phyloP scores from a whole-genome alignment of 2,888 invertebrate species.

The Leucophora obtusa region DNA sequence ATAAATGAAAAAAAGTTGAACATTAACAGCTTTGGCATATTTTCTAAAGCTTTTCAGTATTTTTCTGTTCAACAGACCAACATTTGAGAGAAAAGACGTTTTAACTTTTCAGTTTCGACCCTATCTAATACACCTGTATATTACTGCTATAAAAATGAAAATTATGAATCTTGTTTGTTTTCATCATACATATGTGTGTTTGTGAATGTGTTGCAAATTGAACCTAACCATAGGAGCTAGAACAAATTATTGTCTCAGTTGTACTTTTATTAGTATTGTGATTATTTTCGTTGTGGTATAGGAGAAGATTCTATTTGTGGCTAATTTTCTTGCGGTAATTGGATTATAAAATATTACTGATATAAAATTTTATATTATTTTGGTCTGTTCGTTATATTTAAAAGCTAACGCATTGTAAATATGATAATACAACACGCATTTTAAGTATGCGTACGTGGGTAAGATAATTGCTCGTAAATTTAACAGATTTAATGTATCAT shows the following conservation, averaged over 20 bases:
- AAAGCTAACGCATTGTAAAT: background rate
- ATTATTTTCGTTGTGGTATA: slow-evolving; percentile 41
- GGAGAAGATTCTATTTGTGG: slow-evolving; percentile 44
- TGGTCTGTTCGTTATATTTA: slow-evolving; percentile 11
- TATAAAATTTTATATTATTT: slow-evolving; percentile 54
- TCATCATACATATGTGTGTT: background rate
- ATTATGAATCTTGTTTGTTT: slow-evolving; percentile 33
- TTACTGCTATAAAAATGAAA: slow-evolving; percentile 22
- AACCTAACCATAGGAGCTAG: slow-evolving; percentile 1
- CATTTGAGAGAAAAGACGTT: no score
- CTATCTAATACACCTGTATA: background rate
- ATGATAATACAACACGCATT: background rate
- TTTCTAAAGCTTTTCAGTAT: no score
- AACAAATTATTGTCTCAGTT: slow-evolving; percentile 53
- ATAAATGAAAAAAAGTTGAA: no score
- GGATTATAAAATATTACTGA: slow-evolving; percentile 74
- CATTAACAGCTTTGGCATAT: no score
- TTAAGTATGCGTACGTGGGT: slow-evolving; percentile 48
- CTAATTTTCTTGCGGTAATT: slow-evolving; percentile 70
- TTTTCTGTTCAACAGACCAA: no score
- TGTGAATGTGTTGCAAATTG: background rate
- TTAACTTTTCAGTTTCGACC: background rate
- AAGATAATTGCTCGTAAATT: slow-evolving; percentile 56
- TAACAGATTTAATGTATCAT: slow-evolving; percentile 46
- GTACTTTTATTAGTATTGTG: slow-evolving; percentile 33